Percentiles rank a stretch among this genome's conserved stretches.
Conservation (phyloP, 2,113 vertebrate species). For the Trachemys scripta region DNA sequence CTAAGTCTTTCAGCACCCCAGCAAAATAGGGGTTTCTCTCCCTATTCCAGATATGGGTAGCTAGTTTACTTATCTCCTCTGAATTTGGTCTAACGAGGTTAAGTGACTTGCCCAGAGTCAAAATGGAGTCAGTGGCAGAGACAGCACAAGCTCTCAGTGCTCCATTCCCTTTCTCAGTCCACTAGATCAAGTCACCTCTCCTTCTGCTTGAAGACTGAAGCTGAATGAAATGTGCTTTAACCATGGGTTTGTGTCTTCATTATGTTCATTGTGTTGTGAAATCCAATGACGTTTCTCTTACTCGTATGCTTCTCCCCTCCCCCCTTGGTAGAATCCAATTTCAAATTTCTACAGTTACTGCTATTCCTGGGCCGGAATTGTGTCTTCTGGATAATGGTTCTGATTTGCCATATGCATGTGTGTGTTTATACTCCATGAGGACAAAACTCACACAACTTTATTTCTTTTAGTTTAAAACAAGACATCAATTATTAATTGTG, state of each 20-base stretch:
- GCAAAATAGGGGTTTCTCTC: constrained; percentile 38
- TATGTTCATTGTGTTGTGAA: not conserved
- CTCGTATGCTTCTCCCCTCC: not conserved
- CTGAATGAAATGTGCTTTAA: not conserved
- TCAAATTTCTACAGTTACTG: not conserved
- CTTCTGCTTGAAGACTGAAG: not conserved
- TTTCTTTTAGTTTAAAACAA: not conserved
- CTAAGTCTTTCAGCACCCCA: constrained; percentile 41
- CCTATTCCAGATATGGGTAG: not conserved
- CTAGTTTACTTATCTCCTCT: constrained; percentile 15
- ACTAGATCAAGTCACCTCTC: not conserved
- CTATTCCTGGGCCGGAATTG: not conserved
- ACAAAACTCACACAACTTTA: constrained; percentile 14
- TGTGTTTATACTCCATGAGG: not conserved
- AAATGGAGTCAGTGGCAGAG: not conserved
- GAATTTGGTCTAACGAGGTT: constrained; percentile 40
- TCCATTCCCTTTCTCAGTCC: not conserved
- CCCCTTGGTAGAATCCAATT: not conserved
- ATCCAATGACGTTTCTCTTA: not conserved
- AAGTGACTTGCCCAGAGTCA: not conserved
- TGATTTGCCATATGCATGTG: not conserved
- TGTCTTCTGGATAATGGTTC: not conserved
- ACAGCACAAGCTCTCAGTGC: not conserved
- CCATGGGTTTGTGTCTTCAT: not conserved
- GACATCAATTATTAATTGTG: not conserved